phyloP scores from a whole-genome alignment of 2,113 vertebrate species.

The Hassar affinis region DNA sequence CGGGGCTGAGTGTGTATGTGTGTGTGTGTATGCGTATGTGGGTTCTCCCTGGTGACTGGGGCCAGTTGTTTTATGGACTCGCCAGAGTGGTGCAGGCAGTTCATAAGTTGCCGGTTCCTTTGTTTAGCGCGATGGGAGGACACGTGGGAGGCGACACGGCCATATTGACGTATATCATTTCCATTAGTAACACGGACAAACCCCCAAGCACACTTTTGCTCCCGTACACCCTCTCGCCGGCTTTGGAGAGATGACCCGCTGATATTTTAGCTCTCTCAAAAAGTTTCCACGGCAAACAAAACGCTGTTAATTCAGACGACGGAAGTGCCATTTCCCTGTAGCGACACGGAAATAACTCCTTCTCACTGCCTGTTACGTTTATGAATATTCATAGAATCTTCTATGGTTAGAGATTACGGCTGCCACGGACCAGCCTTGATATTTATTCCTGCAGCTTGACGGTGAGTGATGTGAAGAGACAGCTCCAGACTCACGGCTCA shows the following conservation, averaged over 20 bases:
- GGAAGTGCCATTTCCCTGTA: neutral
- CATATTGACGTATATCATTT: constrained; percentile 97
- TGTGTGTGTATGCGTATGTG: constrained; percentile 64
- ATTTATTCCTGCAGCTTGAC: constrained; percentile 41
- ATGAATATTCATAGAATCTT: constrained; percentile 33
- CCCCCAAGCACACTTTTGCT: constrained; percentile 67
- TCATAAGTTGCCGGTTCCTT: constrained; percentile 89
- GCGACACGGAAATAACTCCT: neutral
- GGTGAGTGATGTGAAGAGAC: constrained; percentile 62
- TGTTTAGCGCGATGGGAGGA: constrained; percentile 90
- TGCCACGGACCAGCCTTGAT: constrained; percentile 6
- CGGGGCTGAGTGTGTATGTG: constrained; percentile 46
- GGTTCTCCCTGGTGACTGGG: constrained; percentile 83
- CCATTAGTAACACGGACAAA: constrained; percentile 90
- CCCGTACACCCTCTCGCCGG: no score
- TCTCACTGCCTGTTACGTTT: neutral
- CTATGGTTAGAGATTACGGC: constrained; percentile 18
- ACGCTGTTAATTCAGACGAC: no score
- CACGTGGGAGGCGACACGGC: constrained; percentile 87
- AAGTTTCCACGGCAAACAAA: neutral
- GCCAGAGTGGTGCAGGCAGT: constrained; percentile 85
- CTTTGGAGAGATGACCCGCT: neutral
- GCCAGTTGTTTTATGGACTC: constrained; percentile 98
- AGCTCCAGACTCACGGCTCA: constrained; percentile 23
- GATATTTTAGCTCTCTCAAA: neutral